These are phyloP conservation scores for Callopanchax toddi DNA, from an alignment of 2,113 vertebrate species.

Conservation along the genomic window DNA sequence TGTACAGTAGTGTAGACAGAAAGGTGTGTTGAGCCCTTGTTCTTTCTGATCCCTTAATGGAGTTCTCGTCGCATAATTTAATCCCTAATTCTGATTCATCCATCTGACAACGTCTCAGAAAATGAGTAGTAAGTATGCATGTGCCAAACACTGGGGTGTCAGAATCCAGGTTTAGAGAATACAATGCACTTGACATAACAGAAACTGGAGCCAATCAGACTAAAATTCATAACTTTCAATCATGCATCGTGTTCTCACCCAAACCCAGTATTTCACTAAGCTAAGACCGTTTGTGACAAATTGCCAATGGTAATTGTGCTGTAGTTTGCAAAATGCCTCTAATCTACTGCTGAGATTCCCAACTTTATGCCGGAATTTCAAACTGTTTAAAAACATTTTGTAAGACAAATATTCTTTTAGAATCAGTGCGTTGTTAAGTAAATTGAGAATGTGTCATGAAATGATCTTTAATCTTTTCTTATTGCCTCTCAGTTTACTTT, in stretches of 20 bases:
- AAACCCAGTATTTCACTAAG: too few relatives aligned
- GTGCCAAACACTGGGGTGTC: neutral
- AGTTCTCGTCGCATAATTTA: conserved; percentile 19
- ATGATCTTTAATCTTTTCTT: too few relatives aligned
- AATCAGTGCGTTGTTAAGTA: too few relatives aligned
- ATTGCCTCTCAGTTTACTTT: too few relatives aligned
- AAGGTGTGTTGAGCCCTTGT: conserved; percentile 30
- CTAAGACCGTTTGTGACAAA: too few relatives aligned
- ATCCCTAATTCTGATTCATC: conserved; percentile 21
- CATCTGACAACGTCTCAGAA: neutral
- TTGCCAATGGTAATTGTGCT: too few relatives aligned
- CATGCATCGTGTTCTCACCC: neutral
- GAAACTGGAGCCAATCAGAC: neutral
- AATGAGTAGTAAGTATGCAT: neutral
- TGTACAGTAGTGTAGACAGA: conserved; percentile 19
- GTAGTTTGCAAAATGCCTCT: too few relatives aligned
- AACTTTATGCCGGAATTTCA: too few relatives aligned
- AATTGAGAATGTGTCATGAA: too few relatives aligned
- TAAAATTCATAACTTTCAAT: neutral
- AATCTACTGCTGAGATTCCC: too few relatives aligned
- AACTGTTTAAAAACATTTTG: too few relatives aligned
- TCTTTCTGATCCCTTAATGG: conserved; percentile 33
- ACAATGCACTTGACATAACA: neutral
- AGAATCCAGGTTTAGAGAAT: neutral
- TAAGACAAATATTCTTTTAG: too few relatives aligned